Evolutionary conservation across 2,113 vertebrate genomes (phyloP), one percentile per base, ranked within the genome.

Genomic region (Nanorana parkeri): DNA sequence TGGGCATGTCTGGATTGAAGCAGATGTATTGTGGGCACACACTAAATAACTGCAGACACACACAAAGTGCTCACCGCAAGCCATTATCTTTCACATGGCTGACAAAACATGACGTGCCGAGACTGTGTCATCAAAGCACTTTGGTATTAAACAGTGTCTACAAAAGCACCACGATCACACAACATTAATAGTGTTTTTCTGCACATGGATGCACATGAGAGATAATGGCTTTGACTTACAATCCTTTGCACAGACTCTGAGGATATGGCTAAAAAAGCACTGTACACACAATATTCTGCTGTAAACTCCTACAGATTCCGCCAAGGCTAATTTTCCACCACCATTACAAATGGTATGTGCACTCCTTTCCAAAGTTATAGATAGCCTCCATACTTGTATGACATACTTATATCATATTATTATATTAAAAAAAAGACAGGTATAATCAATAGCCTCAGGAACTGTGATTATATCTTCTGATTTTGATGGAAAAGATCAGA

Each of bases 161-260:
- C 24, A 66, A 75, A 81, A 36, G 58, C 68, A 65, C 23, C 29
- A 10, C 47, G 32, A 63, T 47, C 41, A 47, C 41, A 47, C 41
- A 47, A 10, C 41, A 17, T 2, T 66, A 54, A 72, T 3, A 15
- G 67, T 47, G 61, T 75, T 65, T 77, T 28, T 56, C 28, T 75
- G 60, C 60, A 69, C 55, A 55, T 41, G 21, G 26, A 81, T 41
- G 36, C 80, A 74, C 69, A 47, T 82, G 69, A 69, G 51, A 26
- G 51, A 58, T 20, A 47, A 65, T 8, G 26, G 24, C 55, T 71
- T 55, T 63, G 28, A 23, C 17, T 61, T 29, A 60, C 13, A 56
- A 80, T 61, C 19, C 68, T 29, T 20, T 65, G 52, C 19, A 64
- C 47, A 28, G 78, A 26, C 19, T 68, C 24, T 29, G 68, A 80